A percentile compares a stretch with the other conserved stretches of the same genome.
Evolutionary conservation across 2,113 vertebrate species (phyloP).

Genomic region (Sialia sialis): DNA sequence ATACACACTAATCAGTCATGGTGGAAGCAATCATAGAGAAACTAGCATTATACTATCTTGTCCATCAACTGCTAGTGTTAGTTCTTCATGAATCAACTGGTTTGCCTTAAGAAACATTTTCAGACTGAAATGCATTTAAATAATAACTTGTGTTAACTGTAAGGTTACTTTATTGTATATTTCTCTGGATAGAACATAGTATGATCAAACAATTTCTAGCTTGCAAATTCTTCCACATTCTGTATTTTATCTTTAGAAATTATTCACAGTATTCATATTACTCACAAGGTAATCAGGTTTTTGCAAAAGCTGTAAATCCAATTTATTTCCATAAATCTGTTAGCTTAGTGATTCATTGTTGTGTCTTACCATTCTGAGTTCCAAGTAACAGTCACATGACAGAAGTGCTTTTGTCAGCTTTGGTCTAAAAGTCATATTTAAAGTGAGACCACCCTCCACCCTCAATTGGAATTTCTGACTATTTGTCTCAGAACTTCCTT

Average conservation of each 20-base stretch:
- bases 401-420: neutral
- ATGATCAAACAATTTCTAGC: neutral
- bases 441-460: neutral
- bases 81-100: neutral
- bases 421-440: neutral
- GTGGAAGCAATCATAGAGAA: neutral
- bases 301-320: accelerated
- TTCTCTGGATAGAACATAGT: neutral
- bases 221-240: neutral
- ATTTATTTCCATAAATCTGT: neutral
- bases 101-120: neutral
- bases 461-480: neutral
- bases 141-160: neutral
- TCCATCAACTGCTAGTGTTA: neutral
- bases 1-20: neutral
- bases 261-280: neutral
- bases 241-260: neutral
- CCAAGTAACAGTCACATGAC: neutral
- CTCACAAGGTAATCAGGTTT: neutral
- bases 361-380: neutral
- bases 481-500: neutral
- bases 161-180: neutral
- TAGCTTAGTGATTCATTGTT: neutral
- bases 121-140: neutral
- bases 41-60: neutral